Percentiles rank a stretch among this genome's conserved stretches.
These are phyloP conservation scores for Crax fasciolata DNA, from an alignment of 2,797 vertebrate species.

Conservation along the genomic window DNA sequence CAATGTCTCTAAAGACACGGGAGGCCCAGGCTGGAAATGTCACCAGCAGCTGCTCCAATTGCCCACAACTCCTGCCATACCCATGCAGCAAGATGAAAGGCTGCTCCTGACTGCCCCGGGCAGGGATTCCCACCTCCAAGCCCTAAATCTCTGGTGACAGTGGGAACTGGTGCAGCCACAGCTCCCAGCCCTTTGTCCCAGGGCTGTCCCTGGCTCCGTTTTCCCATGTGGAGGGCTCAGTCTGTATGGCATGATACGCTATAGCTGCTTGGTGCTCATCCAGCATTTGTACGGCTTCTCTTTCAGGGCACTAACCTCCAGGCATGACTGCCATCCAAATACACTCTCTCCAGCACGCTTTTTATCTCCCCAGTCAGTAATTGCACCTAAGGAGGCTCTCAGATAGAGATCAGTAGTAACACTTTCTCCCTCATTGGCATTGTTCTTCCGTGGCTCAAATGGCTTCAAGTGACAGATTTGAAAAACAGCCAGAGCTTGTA, in stretches of 20 bases:
- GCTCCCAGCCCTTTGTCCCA: not conserved
- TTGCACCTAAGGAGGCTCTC: constrained; percentile 57
- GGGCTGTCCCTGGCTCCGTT: not conserved
- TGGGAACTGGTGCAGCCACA: not conserved
- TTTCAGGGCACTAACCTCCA: not conserved
- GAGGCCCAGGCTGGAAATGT: not conserved
- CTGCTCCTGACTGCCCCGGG: not conserved
- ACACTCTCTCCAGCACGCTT: not conserved
- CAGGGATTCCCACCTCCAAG: not conserved
- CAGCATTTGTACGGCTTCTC: not conserved
- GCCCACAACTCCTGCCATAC: not conserved
- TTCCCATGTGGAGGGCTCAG: not conserved
- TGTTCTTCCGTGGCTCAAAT: constrained; percentile 67
- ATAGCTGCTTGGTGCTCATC: constrained; percentile 8
- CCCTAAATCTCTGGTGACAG: not conserved
- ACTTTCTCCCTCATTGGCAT: constrained; percentile 67
- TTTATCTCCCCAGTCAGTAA: constrained; percentile 44
- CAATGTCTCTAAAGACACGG: not conserved
- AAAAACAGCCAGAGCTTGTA: constrained; percentile 20
- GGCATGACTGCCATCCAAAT: not conserved
- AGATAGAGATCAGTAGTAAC: constrained; percentile 53
- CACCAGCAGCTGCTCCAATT: not conserved
- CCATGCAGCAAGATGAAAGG: not conserved
- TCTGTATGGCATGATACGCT: not conserved
- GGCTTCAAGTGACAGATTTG: constrained; percentile 52